Evolutionary conservation across 2,888 invertebrate species (phyloP), one percentile per base, ranked within the genome.

Genomic region (Hybos culiciformis): DNA sequence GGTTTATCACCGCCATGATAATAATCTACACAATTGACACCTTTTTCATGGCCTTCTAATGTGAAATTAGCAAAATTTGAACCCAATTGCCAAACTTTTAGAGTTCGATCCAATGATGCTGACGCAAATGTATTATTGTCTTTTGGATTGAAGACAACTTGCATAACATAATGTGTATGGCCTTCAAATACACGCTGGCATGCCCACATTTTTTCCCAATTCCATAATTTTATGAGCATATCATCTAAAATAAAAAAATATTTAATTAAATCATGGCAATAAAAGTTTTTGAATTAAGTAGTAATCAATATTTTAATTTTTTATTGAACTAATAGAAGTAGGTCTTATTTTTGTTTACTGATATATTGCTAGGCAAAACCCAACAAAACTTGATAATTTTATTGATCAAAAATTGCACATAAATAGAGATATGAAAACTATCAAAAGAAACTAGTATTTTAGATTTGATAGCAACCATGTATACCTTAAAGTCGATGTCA

Each of bases 71-170:
- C 91, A 14, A 83, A 83, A n/a, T 86, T 82, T 0, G 96, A 94
- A 2, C 98, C 98, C 37, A 99, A 73, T 61, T 98, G 97, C 98
- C 98, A 99, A 2, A 94, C 86, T 75, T 98, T 98, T 19, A 99
- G 82, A 1, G 94, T 96, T 50, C 93, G 79, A 67, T 99, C 98
- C 32, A 98, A 73, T 33, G 97, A 97, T n/a, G 96, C 98, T 56
- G 93, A 94, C 12, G 97, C 98, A 68, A 98, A 98, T 31, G 97
- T 97, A 67, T 99, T 98, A 68, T 97, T 98, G 62, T 98, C 98
- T 66, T 99, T 98, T 0, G 98, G 98, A 68, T 98, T 98, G 58
- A 98, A 87, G 1, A 94, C 96, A 54, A 99, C 86, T 68, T 99
- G 97, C 98, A 98, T 98, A 2, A 99, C 94, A 60, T 98, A 98